Evolutionary conservation across 2,797 vertebrate species (phyloP), one percentile per base, ranked within the genome.

Genomic region (Ceyx erithaca): DNA sequence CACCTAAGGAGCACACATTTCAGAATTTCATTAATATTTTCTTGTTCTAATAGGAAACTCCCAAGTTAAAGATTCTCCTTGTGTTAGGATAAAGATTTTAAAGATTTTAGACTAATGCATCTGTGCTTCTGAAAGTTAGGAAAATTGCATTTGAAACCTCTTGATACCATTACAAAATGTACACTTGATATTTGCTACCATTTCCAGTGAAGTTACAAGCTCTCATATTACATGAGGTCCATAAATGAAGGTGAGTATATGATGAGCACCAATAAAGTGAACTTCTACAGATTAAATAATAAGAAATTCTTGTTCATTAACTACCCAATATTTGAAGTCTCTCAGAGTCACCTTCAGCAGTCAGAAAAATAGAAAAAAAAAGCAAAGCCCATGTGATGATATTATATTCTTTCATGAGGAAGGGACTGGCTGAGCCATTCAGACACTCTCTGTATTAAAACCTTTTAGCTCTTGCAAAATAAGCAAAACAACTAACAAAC

Each of bases 111-210:
- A 54, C 19, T 75, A 23, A 41, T 2, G 7, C 31, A 58, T 7
- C 13, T 66, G 16, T 59, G 12, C 63, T 71, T 78, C 31, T 83
- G 41, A 30, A 81, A 87, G 13, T 30, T 57, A 72, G 90, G 70
- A 68, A 94, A 91, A 72, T 28, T 57, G 17, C 31, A 46, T 87
- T 52, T 84, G 57, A 64, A 95, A 94, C 15, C 6, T 73, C 75
- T 92, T 92, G 52, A 81, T 76, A 18, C 28, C 85, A 20, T 31
- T 55, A 31, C 45, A 54, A 96, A 80, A 49, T 7, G 31, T 9
- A 57, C 23, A 41, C 35, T 62, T 81, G 18, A 66, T 84, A 86
- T 62, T 90, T 86, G 45, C 59, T 72, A 55, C 59, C 68, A 71
- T 52, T 66, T 85, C 62, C 82, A 59, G 69, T 43, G 43, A 81